A percentile compares a stretch with the other conserved stretches of the same genome.
Conservation (phyloP, 2,888 invertebrate species). For the Cryptocephalus moraei region DNA sequence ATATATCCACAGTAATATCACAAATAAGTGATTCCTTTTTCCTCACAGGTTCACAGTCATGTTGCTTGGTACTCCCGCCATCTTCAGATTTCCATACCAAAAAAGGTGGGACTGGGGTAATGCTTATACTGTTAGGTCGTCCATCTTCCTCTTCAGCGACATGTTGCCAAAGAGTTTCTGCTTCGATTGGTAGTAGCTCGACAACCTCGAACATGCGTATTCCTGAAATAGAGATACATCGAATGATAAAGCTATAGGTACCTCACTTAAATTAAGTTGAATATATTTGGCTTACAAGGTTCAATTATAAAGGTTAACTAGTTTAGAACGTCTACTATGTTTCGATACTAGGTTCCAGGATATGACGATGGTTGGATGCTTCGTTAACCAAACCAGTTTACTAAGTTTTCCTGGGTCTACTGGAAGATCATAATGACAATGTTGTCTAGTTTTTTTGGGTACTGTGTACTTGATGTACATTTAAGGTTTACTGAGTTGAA, state of each 20-base stretch:
- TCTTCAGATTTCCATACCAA: neutral
- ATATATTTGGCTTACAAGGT: too few relatives aligned
- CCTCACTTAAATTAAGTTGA: too few relatives aligned
- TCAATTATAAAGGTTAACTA: too few relatives aligned
- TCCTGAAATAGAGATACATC: slow-evolving; percentile 22
- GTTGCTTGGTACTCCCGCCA: neutral
- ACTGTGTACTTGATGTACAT: too few relatives aligned
- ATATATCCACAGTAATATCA: neutral
- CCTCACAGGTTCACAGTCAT: neutral
- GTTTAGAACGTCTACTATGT: too few relatives aligned
- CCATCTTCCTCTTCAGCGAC: slow-evolving; percentile 28
- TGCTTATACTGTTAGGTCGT: slow-evolving; percentile 14
- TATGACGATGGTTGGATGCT: too few relatives aligned
- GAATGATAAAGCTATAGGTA: neutral
- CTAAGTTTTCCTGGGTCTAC: too few relatives aligned
- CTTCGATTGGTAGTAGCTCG: slow-evolving; percentile 27
- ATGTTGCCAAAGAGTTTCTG: slow-evolving; percentile 20
- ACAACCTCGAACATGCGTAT: slow-evolving; percentile 25
- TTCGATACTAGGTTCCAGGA: too few relatives aligned
- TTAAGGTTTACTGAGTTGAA: too few relatives aligned
- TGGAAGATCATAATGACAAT: too few relatives aligned
- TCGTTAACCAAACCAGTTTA: too few relatives aligned
- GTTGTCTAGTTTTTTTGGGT: too few relatives aligned
- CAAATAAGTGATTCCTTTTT: neutral
- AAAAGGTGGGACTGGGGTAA: neutral